A percentile compares a stretch with the other conserved stretches of the same genome.
Conservation (phyloP, 2,888 invertebrate species). For the Melanostoma mellinum region DNA sequence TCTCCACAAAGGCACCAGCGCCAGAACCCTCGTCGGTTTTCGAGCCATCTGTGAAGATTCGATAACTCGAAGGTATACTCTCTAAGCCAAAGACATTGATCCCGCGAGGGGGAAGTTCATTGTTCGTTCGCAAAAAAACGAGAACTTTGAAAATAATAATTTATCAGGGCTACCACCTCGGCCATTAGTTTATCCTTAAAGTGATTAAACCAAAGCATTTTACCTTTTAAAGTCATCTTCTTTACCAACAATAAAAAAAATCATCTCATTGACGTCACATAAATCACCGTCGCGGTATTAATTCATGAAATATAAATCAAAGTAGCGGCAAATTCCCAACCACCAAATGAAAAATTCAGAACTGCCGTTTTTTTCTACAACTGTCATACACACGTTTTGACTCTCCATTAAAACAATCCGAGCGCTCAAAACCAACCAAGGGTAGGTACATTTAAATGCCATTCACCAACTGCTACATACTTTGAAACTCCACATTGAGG, state of each 20-base stretch:
- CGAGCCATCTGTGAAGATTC: no score
- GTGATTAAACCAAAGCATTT: slow-evolving; percentile 27
- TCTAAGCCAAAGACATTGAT: no score
- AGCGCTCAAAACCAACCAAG: background rate
- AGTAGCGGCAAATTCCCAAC: slow-evolving; percentile 63
- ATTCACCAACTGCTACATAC: slow-evolving; percentile 37
- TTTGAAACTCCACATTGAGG: slow-evolving; percentile 3
- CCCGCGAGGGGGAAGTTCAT: no score
- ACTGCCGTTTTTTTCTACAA: background rate
- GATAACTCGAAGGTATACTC: no score
- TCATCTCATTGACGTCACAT: slow-evolving; percentile 30
- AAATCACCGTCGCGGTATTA: slow-evolving; percentile 59
- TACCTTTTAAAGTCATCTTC: slow-evolving; percentile 22
- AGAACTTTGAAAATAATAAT: no score
- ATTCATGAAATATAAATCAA: slow-evolving; percentile 70
- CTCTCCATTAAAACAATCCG: slow-evolving; percentile 65
- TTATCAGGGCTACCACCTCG: background rate
- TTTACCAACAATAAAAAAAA: background rate
- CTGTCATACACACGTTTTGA: slow-evolving; percentile 36
- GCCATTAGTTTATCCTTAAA: slow-evolving; percentile 3
- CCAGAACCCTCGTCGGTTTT: no score
- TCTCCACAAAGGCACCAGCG: no score
- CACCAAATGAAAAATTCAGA: slow-evolving; percentile 71
- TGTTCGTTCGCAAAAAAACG: no score
- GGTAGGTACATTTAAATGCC: slow-evolving; percentile 50